Conservation (phyloP, 2,888 invertebrate species). For the Rhogogaster chlorosoma region DNA sequence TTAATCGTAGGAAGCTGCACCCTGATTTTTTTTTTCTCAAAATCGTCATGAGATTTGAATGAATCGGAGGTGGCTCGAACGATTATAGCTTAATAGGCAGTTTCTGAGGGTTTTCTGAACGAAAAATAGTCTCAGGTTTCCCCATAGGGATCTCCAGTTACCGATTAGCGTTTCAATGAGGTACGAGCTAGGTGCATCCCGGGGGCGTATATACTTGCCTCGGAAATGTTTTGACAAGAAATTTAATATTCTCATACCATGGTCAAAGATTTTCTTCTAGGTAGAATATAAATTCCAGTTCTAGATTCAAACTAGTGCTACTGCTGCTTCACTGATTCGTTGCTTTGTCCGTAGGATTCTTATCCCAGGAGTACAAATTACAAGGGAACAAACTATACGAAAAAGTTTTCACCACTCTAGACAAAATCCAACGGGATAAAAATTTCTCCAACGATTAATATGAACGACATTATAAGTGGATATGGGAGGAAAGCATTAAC, state of each 20-base stretch:
- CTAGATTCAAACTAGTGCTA: not conserved
- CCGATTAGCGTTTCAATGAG: slow-evolving; percentile 70
- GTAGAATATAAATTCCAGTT: not conserved
- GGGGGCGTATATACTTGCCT: not conserved
- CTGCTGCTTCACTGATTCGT: not conserved
- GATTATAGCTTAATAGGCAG: slow-evolving; percentile 43
- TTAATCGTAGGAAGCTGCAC: not conserved
- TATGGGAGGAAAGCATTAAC: not conserved
- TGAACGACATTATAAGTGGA: not conserved
- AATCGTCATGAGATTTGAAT: slow-evolving; percentile 26
- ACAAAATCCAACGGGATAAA: not conserved
- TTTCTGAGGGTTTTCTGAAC: slow-evolving; percentile 38
- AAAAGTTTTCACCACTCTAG: not conserved
- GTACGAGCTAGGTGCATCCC: slow-evolving; percentile 35
- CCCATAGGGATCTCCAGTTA: slow-evolving; percentile 68
- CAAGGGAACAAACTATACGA: not conserved
- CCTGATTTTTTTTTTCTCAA: not conserved
- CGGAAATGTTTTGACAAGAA: slow-evolving; percentile 73
- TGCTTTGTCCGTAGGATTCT: slow-evolving; percentile 11
- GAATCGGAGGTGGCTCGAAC: slow-evolving; percentile 39
- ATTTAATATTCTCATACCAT: slow-evolving; percentile 60
- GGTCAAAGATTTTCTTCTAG: slow-evolving; percentile 26
- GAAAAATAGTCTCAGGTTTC: slow-evolving; percentile 57
- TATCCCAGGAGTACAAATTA: slow-evolving; percentile 16
- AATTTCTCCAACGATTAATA: slow-evolving; percentile 31